Evolutionary conservation across 2,888 invertebrate genomes (phyloP), one percentile per base, ranked within the genome.

Genomic region (Clistopyga incitator): DNA sequence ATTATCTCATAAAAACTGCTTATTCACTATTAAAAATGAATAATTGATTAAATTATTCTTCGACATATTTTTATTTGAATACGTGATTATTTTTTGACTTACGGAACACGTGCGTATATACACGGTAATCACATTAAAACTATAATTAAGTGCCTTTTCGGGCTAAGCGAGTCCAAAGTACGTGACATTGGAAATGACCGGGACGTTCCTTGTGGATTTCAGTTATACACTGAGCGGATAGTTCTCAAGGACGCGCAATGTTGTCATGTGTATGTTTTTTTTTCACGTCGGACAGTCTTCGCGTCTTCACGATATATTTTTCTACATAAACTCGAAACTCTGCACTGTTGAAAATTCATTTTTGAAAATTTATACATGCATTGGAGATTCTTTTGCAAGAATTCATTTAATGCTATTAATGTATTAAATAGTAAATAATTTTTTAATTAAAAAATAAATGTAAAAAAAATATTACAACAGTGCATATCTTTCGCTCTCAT

Each of bases 81-180:
- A n/a, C n/a, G n/a, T n/a, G n/a, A n/a, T n/a, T 38, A 10, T 38
- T 38, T 38, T 38, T 8, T 8, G 6, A 6, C 15, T 47, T 15
- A 34, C 15, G 23, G 23, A 15, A 38, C 13, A 29, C n/a, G 13
- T n/a, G 13, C 34, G 15, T 29, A 3, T 45, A 47, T 47, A n/a
- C 23, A 8, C 45, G 45, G 15, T 18, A 54, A 54, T 20, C 45
- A n/a, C 13, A 29, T 59, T n/a, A 20, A 34, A 42, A 59, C 15
- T 4, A 74, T 47, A 68, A 67, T n/a, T 10, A 52, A 42, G 61
- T 13, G 23, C 45, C 23, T 34, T 52, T 45, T 18, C 20, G 45
- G 11, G 38, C n/a, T 15, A 29, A 42, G 50, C 42, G n/a, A 20
- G n/a, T 82, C 70, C 82, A 82, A 78, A 82, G 74, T 82, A 42